Conservation (phyloP, 2,113 vertebrate genomes). For the Brachirus orientalis region DNA sequence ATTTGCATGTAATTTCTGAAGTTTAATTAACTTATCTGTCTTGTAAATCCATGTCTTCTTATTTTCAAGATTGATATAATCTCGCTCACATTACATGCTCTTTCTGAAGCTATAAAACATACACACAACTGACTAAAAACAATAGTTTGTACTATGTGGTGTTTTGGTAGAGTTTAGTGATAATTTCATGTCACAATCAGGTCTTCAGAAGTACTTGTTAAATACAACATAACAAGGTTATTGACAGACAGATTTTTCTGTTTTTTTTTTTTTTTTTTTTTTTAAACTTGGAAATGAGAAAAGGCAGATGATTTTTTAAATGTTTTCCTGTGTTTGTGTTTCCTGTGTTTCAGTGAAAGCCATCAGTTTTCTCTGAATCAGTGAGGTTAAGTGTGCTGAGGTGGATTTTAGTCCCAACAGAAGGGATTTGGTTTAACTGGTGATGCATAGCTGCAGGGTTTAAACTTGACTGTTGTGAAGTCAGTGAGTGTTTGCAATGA, state of each 20-base stretch:
- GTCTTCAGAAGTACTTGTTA: no score
- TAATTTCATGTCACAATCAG: no score
- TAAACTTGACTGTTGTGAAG: conserved; percentile 25
- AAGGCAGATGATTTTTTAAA: no score
- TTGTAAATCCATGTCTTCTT: not conserved
- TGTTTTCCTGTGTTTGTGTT: no score
- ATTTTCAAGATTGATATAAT: no score
- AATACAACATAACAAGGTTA: no score
- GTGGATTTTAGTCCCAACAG: conserved; percentile 17
- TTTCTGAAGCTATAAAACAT: no score
- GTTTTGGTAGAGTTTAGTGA: no score
- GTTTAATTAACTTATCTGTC: not conserved
- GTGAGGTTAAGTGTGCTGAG: conserved; percentile 24
- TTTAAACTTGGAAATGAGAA: not conserved
- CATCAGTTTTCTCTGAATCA: conserved; percentile 17
- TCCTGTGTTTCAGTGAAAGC: conserved; percentile 12
- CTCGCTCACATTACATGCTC: no score
- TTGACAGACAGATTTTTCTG: no score
- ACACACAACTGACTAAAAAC: no score
- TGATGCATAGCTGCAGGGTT: conserved; percentile 28
- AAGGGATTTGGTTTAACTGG: conserved; percentile 31
- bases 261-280: not conserved
- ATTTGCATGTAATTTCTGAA: not conserved
- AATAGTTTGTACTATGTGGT: no score
- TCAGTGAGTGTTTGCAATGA: conserved; percentile 15